A percentile compares a stretch with the other conserved stretches of the same genome.
Conservation (phyloP, 1,140 invertebrate genomes). For the Drosophila pallidifrons region DNA sequence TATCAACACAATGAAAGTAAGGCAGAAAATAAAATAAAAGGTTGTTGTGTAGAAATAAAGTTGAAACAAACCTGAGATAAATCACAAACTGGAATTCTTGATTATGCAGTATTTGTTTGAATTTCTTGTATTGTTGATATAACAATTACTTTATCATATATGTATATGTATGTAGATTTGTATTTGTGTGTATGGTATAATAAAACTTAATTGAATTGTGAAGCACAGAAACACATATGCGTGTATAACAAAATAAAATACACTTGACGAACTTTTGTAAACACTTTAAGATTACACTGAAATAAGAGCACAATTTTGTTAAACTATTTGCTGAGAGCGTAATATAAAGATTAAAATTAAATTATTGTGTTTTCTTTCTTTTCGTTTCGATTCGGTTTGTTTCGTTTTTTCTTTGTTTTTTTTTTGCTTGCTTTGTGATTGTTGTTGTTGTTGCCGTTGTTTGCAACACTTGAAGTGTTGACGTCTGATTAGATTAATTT, state of each 20-base stretch:
- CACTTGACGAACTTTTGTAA: slow-evolving; percentile 44
- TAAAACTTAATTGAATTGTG: slow-evolving; percentile 38
- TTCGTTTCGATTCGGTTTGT: not conserved
- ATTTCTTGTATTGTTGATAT: slow-evolving; percentile 32
- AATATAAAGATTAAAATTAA: slow-evolving; percentile 43
- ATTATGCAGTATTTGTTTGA: slow-evolving; percentile 29
- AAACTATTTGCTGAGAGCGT: slow-evolving; percentile 16
- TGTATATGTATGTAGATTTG: not conserved
- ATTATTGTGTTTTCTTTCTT: slow-evolving; percentile 22
- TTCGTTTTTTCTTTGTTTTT: slow-evolving; percentile 2
- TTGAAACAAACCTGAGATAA: slow-evolving; percentile 46
- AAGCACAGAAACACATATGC: slow-evolving; percentile 19
- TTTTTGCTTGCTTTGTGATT: slow-evolving; percentile 3
- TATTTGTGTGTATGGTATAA: not conserved
- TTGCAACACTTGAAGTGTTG: slow-evolving; percentile 47
- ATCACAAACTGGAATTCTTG: slow-evolving; percentile 55
- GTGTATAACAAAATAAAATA: slow-evolving; percentile 12
- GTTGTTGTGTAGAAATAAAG: slow-evolving; percentile 22
- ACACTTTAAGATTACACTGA: slow-evolving; percentile 65
- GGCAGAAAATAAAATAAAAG: slow-evolving; percentile 25
- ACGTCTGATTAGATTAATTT: slow-evolving; percentile 69
- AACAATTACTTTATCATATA: slow-evolving; percentile 46
- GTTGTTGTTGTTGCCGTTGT: slow-evolving; percentile 11
- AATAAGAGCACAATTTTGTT: slow-evolving; percentile 35
- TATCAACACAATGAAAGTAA: slow-evolving; percentile 58